Base-by-base conservation (phyloP, 2,113 vertebrate species). In the Donacobius atricapilla region DNA sequence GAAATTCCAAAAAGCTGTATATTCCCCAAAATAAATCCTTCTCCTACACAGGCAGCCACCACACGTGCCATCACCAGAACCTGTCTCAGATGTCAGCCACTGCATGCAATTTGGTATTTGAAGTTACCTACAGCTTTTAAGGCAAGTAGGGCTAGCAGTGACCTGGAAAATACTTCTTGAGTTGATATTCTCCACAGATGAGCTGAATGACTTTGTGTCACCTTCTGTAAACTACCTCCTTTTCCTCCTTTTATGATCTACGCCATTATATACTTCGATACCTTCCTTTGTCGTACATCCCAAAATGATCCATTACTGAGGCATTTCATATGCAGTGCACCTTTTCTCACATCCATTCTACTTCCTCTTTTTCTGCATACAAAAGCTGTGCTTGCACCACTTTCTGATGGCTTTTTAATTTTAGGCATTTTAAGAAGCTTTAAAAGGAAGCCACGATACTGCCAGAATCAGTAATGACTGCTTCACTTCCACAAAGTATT, bases 1-100 rank as follows among this genome's bases (percentile, higher is more conserved):
- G 42, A 57, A 86, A 68, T 64, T 87, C 21, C 21, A 65, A 47
- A 68, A 73, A 84, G 11, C 9, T 57, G 13, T 37, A 40, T 64
- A 69, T 33, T 1, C 10, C 16, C 19, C 42, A 42, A 68, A 70
- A 30, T 21, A 66, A 81, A 72, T n/a, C 6, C 35, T 66, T 42
- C 35, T 47, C 30, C 16, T 44, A 25, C 13, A n/a, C 1, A 19
- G 65, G 39, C 20, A 93, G 51, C 28, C 39, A 64, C 22, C 54
- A 78, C 24, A 48, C 3, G 0, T 4, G 0, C 25, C 58, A 54
- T 24, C 37, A 28, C 0, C 0, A 76, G 56, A 91, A 89, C 16
- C 47, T 50, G 11, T 33, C 65, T 89, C 69, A 63, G 60, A 8
- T 14, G 13, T 30, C 48, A 90, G 45, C 7, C 48, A 21, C 18